Percentiles rank a stretch among this genome's conserved stretches.
These are phyloP conservation scores for Mechanitis messenoides DNA, from an alignment of 2,888 invertebrate genomes.

Conservation along the genomic window DNA sequence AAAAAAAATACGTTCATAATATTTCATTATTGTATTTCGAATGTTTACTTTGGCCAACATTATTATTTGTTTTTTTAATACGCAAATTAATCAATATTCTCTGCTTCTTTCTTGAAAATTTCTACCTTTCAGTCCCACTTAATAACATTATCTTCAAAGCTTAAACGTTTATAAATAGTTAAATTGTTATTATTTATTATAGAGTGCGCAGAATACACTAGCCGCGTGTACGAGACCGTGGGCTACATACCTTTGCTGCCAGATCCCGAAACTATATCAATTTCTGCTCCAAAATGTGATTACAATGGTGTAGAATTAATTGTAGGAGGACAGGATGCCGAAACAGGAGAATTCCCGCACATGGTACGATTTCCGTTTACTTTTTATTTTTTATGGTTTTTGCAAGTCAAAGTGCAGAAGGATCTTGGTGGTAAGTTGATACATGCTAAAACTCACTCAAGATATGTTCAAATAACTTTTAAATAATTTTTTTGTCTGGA, in stretches of 20 bases:
- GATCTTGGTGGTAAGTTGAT: no score
- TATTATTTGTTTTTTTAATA: no score
- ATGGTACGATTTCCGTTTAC: constrained; percentile 65
- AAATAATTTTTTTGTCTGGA: no score
- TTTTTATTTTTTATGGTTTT: no score
- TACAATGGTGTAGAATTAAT: constrained; percentile 75
- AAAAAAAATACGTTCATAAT: no score
- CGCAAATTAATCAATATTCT: neutral
- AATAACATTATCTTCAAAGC: no score
- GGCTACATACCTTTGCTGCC: constrained; percentile 72
- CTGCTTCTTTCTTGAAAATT: neutral
- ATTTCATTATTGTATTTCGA: no score
- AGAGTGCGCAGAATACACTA: constrained; percentile 79
- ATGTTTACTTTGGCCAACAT: no score
- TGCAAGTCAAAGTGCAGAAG: no score
- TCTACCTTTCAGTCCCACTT: no score
- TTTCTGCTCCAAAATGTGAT: constrained; percentile 71
- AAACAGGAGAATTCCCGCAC: constrained; percentile 79
- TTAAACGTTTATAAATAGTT: neutral
- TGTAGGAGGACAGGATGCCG: constrained; percentile 76
- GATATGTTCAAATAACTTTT: no score
- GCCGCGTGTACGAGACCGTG: constrained; percentile 63
- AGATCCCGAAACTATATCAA: constrained; percentile 60
- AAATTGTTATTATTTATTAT: constrained; percentile 2
- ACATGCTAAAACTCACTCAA: no score